These are phyloP conservation scores for Prorops nasuta DNA, from an alignment of 1,140 invertebrate species.

Conservation along the genomic window DNA sequence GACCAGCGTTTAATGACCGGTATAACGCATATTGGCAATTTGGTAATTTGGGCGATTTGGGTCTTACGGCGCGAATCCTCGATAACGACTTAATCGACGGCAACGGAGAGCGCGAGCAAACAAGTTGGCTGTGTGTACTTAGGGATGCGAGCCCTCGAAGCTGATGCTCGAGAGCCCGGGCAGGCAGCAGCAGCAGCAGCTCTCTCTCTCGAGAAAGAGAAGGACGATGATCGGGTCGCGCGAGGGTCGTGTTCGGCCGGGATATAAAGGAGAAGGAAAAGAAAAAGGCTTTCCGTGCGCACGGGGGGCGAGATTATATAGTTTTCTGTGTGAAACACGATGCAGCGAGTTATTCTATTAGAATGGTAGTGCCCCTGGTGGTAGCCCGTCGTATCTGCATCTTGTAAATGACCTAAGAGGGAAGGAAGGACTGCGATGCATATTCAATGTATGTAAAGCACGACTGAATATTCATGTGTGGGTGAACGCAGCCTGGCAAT, in stretches of 20 bases:
- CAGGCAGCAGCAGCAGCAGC: too few relatives aligned
- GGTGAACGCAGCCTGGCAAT: slow-evolving; percentile 46
- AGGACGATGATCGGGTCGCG: slow-evolving; percentile 7
- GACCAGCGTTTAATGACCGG: too few relatives aligned
- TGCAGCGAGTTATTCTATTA: slow-evolving; percentile 42
- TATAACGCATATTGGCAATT: too few relatives aligned
- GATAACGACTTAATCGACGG: slow-evolving; percentile 44
- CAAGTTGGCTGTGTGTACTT: slow-evolving; percentile 7
- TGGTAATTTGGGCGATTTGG: slow-evolving; percentile 25
- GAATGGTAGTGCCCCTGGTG: slow-evolving; percentile 31
- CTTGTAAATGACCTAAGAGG: slow-evolving; percentile 55
- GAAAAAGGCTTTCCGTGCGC: not conserved
- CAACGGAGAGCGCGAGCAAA: too few relatives aligned
- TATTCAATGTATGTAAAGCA: slow-evolving; percentile 55
- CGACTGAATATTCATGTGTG: slow-evolving; percentile 52
- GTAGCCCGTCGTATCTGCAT: slow-evolving; percentile 44
- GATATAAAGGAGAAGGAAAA: not conserved
- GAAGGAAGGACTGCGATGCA: slow-evolving; percentile 52
- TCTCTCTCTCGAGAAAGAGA: not conserved
- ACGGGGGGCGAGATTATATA: slow-evolving; percentile 8
- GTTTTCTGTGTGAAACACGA: slow-evolving; percentile 33
- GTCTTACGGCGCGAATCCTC: slow-evolving; percentile 15
- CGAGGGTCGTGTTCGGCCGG: not conserved
- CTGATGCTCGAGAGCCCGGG: not conserved
- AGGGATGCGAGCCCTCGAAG: not conserved